Evolutionary conservation across 2,113 vertebrate species (phyloP), one percentile per base, ranked within the genome.

Genomic region (Nycticorax nycticorax): DNA sequence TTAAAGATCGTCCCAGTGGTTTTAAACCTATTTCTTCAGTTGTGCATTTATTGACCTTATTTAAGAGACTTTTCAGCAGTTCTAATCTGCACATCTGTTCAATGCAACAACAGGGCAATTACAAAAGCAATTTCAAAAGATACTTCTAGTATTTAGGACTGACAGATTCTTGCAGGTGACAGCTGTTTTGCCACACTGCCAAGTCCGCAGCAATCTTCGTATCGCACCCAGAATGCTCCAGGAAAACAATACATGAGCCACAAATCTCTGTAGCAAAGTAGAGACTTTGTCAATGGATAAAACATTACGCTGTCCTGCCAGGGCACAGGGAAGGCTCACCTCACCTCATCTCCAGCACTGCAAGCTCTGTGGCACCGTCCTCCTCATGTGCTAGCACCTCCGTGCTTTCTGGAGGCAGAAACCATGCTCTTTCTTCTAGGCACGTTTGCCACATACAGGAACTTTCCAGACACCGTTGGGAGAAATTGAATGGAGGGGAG

Each of bases 131-230:
- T 89, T 94, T 80, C 69, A 69, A 64, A 72, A 78, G 39, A 89
- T 20, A 52, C 48, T 75, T 66, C 35, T 28, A 43, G 60, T 72
- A 27, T 52, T 90, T 59, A 80, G 75, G 69, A 32, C 56, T 59
- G 89, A 64, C 37, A 82, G 60, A 67, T 66, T 57, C 74, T 43
- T 33, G 74, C 92, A 97, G 96, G 94, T 96, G 96, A 63, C 97
- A 95, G 85, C 95, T 97, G 96, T 57, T 94, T 63, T 89, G 69
- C 86, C 68, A 78, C 39, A 1, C 45, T 85, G 91, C 93, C 93
- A 89, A 76, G 63, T 3, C 32, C 50, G 33, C 81, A 72, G 71
- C 52, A 62, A 89, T 71, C 67, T 81, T 59, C 64, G 21, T 27
- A 62, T 84, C 72, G 26, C 35, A 85, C 89, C 53, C 85, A 75